Conservation (phyloP, 2,797 vertebrate genomes). For the Masticophis lateralis region DNA sequence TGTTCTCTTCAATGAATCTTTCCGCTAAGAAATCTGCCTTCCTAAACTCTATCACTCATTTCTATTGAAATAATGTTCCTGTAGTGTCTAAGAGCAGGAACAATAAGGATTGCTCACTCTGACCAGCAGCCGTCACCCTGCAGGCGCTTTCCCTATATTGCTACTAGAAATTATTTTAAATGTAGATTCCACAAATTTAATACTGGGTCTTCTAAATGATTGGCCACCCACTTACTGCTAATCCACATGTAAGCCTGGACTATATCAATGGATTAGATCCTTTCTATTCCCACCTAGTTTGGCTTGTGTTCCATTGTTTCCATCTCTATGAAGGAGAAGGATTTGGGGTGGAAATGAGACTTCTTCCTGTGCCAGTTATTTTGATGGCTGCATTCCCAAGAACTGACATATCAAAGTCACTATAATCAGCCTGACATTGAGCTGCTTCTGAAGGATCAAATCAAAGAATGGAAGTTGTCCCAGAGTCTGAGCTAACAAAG, state of each 20-base stretch:
- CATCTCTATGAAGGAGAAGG: no score
- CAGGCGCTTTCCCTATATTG: background rate
- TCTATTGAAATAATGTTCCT: background rate
- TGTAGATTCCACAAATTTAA: background rate
- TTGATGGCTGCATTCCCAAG: slow-evolving; percentile 22
- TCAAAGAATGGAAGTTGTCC: slow-evolving; percentile 8
- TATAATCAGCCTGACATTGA: background rate
- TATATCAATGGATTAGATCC: background rate
- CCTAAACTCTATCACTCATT: background rate
- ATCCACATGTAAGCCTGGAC: background rate
- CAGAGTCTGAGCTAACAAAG: slow-evolving; percentile 1
- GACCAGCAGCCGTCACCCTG: no score
- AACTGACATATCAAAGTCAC: slow-evolving; percentile 10
- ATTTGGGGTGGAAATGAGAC: background rate
- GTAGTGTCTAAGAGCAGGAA: background rate
- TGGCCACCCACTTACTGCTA: no score
- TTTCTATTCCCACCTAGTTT: background rate
- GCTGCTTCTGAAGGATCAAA: slow-evolving; percentile 26
- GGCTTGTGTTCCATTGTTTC: background rate
- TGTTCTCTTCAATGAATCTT: background rate
- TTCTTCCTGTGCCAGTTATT: slow-evolving; percentile 1
- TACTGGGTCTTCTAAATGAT: background rate
- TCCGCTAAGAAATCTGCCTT: background rate
- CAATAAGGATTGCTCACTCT: no score
- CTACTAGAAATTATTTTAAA: background rate